Conservation (phyloP, 2,113 vertebrate species). For the Nettapus auritus region DNA sequence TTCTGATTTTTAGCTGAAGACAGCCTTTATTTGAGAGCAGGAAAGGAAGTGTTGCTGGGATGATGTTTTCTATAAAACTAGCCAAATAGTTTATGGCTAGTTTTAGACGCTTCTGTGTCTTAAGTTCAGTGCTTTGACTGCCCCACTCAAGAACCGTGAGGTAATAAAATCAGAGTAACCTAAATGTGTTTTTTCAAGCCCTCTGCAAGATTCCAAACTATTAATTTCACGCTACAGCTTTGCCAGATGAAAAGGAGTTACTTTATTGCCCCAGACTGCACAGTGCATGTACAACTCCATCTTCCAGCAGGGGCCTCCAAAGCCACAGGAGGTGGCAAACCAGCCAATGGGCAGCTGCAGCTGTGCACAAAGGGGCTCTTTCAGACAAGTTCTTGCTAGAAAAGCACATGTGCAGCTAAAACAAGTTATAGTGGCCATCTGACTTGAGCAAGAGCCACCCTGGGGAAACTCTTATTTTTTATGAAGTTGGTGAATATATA, state of each 20-base stretch:
- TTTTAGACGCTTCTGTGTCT: neutral
- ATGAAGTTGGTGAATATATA: neutral
- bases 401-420: conserved; percentile 44
- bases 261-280: neutral
- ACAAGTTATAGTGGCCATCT: conserved; percentile 36
- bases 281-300: neutral
- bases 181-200: neutral
- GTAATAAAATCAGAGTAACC: conserved; percentile 25
- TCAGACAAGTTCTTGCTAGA: conserved; percentile 21
- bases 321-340: conserved; percentile 29
- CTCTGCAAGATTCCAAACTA: neutral
- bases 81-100: neutral
- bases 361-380: conserved; percentile 53
- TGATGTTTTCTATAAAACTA: conserved; percentile 37
- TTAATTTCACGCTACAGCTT: neutral
- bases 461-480: neutral
- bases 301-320: conserved; percentile 62
- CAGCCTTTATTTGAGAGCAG: neutral
- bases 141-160: neutral
- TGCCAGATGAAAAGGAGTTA: conserved; percentile 14
- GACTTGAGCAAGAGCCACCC: conserved; percentile 34
- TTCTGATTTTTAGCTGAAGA: neutral
- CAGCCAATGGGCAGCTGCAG: conserved; percentile 32
- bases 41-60: neutral
- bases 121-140: conserved; percentile 29